Base-by-base conservation (phyloP, 2,797 vertebrate species). In the Centropyge bicolor region DNA sequence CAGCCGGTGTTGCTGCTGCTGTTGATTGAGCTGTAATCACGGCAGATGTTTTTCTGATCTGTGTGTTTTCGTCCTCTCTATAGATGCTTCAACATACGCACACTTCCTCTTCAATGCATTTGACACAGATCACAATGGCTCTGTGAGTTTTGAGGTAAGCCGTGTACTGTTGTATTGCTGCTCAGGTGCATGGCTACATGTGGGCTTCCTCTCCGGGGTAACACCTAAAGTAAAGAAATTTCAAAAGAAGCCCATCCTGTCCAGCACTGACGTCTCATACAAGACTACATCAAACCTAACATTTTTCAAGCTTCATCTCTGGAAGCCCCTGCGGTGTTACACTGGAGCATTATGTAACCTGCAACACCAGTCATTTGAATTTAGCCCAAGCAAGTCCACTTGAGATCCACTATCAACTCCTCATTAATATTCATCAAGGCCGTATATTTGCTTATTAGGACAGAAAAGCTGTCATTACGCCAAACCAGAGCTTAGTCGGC, bases 41-140 rank as follows among this genome's bases (percentile, higher is more conserved):
- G 1, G 6, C 35, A 35, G 35, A 52, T 56, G 22, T 43, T 68
- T 57, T 48, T 27, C 3, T 41, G 41, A 5, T 48, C 9, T 36
- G 1, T 45, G 4, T 66, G 1, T 76, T 60, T 59, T n/a, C n/a
- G 51, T 63, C 82, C 41, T 83, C 69, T 79, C 95, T 94, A 52
- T 87, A 99, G 98, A 99, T 91, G 98, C 97, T 17, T 97, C 98
- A 9, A 99, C 96, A 19, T 99, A 99, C 12, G 98, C 98, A 82
- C 98, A 99, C 87, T 99, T 99, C 94, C 96, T 99, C 84, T 99
- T 99, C 94, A 99, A 98, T 64, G 98, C 98, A 3, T 99, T 99
- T 43, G 98, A 99, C 94, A 98, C 97, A 4, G 98, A 99, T 93
- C 98, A 99, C 94, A 98, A 98, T 11, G 98, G 98, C 92, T 96